Base-by-base conservation (phyloP, 2,888 invertebrate species). In the Heteromyza rotundicornis region DNA sequence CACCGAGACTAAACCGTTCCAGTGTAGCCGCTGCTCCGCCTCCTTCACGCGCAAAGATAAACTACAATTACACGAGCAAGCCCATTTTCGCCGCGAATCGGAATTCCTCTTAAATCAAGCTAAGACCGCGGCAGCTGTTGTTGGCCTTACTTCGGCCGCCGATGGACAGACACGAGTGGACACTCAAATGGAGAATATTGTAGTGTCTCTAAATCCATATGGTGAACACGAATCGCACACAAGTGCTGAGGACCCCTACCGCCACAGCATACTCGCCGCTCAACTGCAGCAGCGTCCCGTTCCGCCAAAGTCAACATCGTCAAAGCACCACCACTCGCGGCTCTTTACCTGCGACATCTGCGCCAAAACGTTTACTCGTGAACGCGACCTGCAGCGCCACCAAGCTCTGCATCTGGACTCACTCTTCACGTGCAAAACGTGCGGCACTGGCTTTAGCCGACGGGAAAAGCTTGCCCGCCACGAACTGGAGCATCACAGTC, bases 11-110 rank as follows among this genome's bases (percentile, higher is more conserved):
- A 89, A 89, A 72, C 88, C 89, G 1, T 90, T 86, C 78, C 85
- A 86, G 50, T 91, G 91, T 74, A 82, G 82, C 51, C 89, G 87
- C 76, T 91, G 91, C 70, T 86, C 88, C 2, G 82, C 89, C 61
- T 86, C 88, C 27, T 91, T 90, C 82, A 87, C 88, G 1, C 84
- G 91, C 53, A 85, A 88, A 74, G 90, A 91, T 78, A 90, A 91
- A 80, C 82, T 91, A 14, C 74, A 87, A 50, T 86, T 89, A 64
- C 90, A 91, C 80, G 88, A 89, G 77, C 86, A 88, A 60, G 84
- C 86, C 57, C 90, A 90, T 62, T 54, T 70, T 0, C 75, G 72
- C 2, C 79, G 79, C 2, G 78, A 79, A 23, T 62, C 73, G 0
- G 79, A 79, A 55, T 68, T 71, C 35, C 64, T 73, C 7, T 59